Evolutionary conservation across 1,140 invertebrate genomes (phyloP).

Genomic region (Pseudomyrmex dendroicus): DNA sequence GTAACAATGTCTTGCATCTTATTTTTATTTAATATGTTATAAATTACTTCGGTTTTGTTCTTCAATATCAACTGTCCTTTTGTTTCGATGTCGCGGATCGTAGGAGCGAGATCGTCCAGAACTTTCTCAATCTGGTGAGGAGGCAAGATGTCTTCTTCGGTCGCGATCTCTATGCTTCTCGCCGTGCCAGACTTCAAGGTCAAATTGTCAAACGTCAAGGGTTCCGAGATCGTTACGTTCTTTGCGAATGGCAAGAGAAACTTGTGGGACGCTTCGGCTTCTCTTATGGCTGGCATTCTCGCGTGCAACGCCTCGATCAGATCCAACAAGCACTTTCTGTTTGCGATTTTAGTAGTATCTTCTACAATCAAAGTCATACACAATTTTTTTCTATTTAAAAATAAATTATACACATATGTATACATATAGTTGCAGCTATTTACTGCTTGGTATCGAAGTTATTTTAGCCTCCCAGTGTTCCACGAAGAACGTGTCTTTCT

Average conservation of each 20-base stretch:
- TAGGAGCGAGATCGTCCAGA: conserved; percentile 1
- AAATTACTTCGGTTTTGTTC: neutral
- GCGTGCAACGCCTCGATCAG: conserved; percentile 38
- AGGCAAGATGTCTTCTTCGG: conserved; percentile 22
- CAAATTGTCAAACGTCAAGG: conserved; percentile 35
- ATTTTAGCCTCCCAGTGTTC: conserved; percentile 64
- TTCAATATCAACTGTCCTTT: neutral
- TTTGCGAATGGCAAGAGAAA: conserved; percentile 29
- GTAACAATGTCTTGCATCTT: conserved; percentile 31
- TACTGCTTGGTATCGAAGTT: conserved; percentile 46
- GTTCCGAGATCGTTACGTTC: conserved; percentile 37
- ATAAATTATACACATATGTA: too few species aligned
- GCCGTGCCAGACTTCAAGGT: conserved; percentile 42
- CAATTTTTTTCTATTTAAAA: conserved; percentile 10
- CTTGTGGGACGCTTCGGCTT: conserved; percentile 51
- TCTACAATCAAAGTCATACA: conserved; percentile 18
- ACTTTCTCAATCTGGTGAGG: conserved; percentile 28
- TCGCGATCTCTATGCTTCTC: conserved; percentile 34
- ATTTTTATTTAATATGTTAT: neutral
- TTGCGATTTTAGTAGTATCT: neutral
- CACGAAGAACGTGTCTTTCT: conserved; percentile 46
- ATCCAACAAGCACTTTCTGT: conserved; percentile 50
- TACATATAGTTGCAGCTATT: neutral
- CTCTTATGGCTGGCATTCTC: conserved; percentile 47
- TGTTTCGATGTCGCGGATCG: conserved; percentile 7